Conservation (phyloP, 2,888 invertebrate genomes). For the Melanostoma scalare region DNA sequence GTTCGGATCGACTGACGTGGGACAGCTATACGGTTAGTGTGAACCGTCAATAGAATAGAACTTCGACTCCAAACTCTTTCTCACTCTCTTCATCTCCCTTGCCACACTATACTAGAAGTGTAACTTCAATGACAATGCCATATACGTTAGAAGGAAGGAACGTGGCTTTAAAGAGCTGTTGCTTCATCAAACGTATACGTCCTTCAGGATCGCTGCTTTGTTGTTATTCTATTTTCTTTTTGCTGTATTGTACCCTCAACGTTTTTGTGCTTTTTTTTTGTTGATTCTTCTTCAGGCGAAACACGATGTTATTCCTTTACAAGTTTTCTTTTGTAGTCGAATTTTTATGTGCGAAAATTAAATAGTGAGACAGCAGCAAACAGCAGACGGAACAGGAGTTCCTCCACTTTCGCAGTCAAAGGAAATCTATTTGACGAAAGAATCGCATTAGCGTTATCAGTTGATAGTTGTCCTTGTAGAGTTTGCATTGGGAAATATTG, state of each 20-base stretch:
- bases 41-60: constrained; percentile 59
- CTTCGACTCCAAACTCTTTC: constrained; percentile 14
- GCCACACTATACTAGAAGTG: constrained; percentile 28
- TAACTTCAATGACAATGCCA: constrained; percentile 50
- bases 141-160: background rate
- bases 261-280: constrained; percentile 23
- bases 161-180: constrained; percentile 69
- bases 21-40: constrained; percentile 45
- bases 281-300: constrained; percentile 46
- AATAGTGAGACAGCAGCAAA: constrained; percentile 39
- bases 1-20: constrained; percentile 61
- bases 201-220: constrained; percentile 52
- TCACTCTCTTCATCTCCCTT: no score
- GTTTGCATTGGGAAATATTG: constrained; percentile 1
- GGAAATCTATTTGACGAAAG: constrained; percentile 66
- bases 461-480: constrained; percentile 57
- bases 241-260: background rate
- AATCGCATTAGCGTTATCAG: constrained; percentile 70
- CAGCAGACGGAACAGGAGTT: constrained; percentile 8
- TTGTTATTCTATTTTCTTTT: constrained; percentile 65
- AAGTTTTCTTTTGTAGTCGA: constrained; percentile 70
- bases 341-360: constrained; percentile 71
- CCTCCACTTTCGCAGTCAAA: constrained; percentile 46
- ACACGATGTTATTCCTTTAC: constrained; percentile 65
- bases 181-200: constrained; percentile 44